Percentiles rank a stretch among this genome's conserved stretches.
Evolutionary conservation across 2,888 invertebrate genomes (phyloP).

Genomic region (Laothoe populi): DNA sequence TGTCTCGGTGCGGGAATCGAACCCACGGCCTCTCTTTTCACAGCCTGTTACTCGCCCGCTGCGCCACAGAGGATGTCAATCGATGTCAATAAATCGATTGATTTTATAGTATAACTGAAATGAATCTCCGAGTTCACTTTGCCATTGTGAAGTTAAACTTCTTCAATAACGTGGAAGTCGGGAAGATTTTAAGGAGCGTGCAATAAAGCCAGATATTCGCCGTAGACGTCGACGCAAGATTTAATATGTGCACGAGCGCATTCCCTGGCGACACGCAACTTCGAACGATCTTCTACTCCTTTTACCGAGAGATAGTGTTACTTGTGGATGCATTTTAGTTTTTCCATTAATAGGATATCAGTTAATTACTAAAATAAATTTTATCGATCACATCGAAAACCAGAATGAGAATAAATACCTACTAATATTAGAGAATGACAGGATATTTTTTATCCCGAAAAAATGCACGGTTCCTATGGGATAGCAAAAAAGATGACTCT

Average conservation of each 20-base stretch:
- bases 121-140: constrained; percentile 34
- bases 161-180: constrained; percentile 48
- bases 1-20: no score
- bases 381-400: not conserved
- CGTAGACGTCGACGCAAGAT: constrained; percentile 39
- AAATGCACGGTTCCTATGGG: no score
- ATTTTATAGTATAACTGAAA: constrained; percentile 31
- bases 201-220: constrained; percentile 43
- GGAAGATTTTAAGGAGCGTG: constrained; percentile 49
- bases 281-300: constrained; percentile 23
- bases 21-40: no score
- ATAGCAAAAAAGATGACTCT: no score
- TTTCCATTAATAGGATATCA: not conserved
- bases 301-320: constrained; percentile 9
- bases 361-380: constrained; percentile 6
- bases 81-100: not conserved
- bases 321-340: constrained; percentile 20
- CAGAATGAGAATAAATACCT: not conserved
- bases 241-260: constrained; percentile 49
- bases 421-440: no score
- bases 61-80: no score
- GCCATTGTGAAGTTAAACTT: constrained; percentile 46
- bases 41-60: no score
- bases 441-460: no score
- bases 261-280: constrained; percentile 43